A percentile compares a stretch with the other conserved stretches of the same genome.
Conservation (phyloP, 2,888 invertebrate species). For the Argyresthia goedartella region DNA sequence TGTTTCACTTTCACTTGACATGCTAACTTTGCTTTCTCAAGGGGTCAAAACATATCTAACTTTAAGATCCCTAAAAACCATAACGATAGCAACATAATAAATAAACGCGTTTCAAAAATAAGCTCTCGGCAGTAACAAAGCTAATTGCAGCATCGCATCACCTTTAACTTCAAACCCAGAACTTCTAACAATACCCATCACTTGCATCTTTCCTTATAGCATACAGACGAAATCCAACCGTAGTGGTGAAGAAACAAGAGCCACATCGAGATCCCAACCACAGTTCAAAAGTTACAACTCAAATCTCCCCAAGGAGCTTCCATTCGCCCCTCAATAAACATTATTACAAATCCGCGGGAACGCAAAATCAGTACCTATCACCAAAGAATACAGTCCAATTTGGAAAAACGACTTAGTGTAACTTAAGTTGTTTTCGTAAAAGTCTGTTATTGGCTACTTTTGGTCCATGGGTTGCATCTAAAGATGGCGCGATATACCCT, state of each 20-base stretch:
- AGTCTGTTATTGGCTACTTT: slow-evolving; percentile 60
- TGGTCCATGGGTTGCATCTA: slow-evolving; percentile 65
- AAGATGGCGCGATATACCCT: slow-evolving; percentile 49
- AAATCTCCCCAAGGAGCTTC: not conserved
- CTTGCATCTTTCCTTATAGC: too few species aligned
- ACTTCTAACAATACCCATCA: too few species aligned
- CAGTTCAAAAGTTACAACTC: slow-evolving; percentile 12
- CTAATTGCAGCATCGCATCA: too few species aligned
- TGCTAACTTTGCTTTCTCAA: too few species aligned
- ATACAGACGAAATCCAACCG: slow-evolving; percentile 23
- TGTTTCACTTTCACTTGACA: too few species aligned
- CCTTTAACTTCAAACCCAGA: too few species aligned
- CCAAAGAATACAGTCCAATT: slow-evolving; percentile 33
- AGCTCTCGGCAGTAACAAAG: too few species aligned
- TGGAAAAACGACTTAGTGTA: slow-evolving; percentile 24
- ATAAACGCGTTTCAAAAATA: too few species aligned
- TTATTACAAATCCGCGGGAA: not conserved
- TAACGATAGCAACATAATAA: too few species aligned
- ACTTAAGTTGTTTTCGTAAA: slow-evolving; percentile 31
- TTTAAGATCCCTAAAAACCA: too few species aligned
- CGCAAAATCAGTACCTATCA: slow-evolving; percentile 6
- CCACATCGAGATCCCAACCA: slow-evolving; percentile 17
- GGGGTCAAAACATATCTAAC: too few species aligned
- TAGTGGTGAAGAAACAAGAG: too few species aligned
- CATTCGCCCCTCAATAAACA: not conserved